Percentiles rank a stretch among this genome's conserved stretches.
Conservation (phyloP, 2,797 vertebrate genomes). For the Nasua narica region DNA sequence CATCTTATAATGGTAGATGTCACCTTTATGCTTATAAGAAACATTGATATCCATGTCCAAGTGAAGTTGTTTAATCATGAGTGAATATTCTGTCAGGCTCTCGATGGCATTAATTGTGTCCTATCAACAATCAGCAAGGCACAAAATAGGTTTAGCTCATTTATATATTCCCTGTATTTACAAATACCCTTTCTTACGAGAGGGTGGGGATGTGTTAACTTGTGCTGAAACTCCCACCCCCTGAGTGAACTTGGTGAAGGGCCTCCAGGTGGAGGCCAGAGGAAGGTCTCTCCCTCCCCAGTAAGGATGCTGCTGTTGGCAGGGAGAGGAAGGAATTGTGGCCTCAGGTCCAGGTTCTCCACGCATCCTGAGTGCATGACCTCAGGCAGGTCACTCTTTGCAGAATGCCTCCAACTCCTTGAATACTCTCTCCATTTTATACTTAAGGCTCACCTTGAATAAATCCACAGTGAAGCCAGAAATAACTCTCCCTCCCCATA, state of each 20-base stretch:
- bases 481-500: neutral
- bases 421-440: neutral
- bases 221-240: neutral
- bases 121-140: constrained; percentile 77
- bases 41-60: constrained; percentile 88
- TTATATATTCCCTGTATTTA: neutral
- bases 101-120: constrained; percentile 91
- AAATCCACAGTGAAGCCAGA: neutral
- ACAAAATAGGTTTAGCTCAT: constrained; percentile 13
- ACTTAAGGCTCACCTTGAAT: neutral
- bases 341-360: neutral
- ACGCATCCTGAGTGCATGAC: neutral
- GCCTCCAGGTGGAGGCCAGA: neutral
- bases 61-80: constrained; percentile 73
- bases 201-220: neutral
- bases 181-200: neutral
- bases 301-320: neutral
- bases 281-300: neutral
- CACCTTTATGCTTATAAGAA: constrained; percentile 82
- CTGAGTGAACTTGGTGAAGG: neutral
- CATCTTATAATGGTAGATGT: constrained; percentile 79
- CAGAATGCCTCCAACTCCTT: neutral
- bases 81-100: constrained; percentile 88
- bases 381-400: neutral
- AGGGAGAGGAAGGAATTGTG: neutral